Percentiles rank a stretch among this genome's conserved stretches.
phyloP scores from a whole-genome alignment of 2,797 vertebrate species.

The Heliangelus exortis region DNA sequence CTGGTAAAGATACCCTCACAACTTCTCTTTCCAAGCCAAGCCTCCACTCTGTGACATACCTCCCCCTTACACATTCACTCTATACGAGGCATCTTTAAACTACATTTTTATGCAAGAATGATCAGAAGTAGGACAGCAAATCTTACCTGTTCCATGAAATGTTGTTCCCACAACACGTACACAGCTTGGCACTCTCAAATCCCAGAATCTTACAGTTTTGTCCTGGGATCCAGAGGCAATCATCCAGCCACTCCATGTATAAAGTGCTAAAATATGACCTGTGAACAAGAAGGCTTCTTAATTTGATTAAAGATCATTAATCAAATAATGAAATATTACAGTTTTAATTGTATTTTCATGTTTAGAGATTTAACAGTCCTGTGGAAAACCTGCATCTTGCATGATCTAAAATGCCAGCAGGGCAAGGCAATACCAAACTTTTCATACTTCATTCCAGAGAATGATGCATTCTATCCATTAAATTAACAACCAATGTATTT shows the following conservation, averaged over 20 bases:
- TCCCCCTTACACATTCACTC: not conserved
- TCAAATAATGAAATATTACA: not conserved
- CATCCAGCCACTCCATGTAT: constrained; percentile 98
- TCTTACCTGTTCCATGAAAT: constrained; percentile 91
- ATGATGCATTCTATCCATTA: not conserved
- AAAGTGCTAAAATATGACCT: constrained; percentile 98
- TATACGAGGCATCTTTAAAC: not conserved
- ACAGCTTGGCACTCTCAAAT: constrained; percentile 95
- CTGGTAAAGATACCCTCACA: not conserved
- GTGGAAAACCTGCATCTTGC: not conserved
- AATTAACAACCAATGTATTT: not conserved
- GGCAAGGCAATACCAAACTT: not conserved
- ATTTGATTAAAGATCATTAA: not conserved
- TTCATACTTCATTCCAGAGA: not conserved
- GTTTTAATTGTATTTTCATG: not conserved
- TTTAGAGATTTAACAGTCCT: not conserved
- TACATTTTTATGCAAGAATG: not conserved
- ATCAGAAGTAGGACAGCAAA: not conserved
- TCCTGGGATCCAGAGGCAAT: constrained; percentile 98
- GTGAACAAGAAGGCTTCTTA: not conserved
- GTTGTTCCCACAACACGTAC: constrained; percentile 94
- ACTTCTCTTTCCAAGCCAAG: not conserved
- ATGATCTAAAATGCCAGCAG: not conserved
- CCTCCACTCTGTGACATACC: not conserved
- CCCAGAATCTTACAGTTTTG: constrained; percentile 98